Conservation (phyloP, 2,888 invertebrate genomes). For the Silvanus unidentatus region DNA sequence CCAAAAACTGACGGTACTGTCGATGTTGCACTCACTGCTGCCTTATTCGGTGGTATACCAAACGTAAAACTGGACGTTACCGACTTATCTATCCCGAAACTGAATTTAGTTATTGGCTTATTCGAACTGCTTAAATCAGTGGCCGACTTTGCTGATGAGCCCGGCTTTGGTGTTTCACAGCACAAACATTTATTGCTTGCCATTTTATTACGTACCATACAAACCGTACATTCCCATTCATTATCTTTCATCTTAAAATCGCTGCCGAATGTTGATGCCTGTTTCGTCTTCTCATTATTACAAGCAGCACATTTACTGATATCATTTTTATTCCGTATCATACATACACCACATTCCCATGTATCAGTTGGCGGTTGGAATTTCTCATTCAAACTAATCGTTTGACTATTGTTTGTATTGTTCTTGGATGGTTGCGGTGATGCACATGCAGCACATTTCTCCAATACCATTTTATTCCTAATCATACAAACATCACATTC, state of each 20-base stretch:
- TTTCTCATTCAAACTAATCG: slow-evolving; percentile 23
- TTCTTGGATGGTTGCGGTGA: slow-evolving; percentile 42
- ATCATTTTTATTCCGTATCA: slow-evolving; percentile 51
- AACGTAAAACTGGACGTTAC: slow-evolving; percentile 42
- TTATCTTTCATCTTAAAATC: slow-evolving; percentile 28
- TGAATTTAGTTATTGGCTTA: slow-evolving; percentile 38
- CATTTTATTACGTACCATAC: slow-evolving; percentile 53
- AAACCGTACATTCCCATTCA: slow-evolving; percentile 57
- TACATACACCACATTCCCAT: slow-evolving; percentile 57
- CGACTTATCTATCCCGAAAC: slow-evolving; percentile 50
- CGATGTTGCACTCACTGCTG: slow-evolving; percentile 10
- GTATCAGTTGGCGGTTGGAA: slow-evolving; percentile 46
- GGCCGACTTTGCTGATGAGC: background rate
- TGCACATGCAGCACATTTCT: slow-evolving; percentile 52
- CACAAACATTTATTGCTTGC: slow-evolving; percentile 48
- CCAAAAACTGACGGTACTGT: slow-evolving; percentile 21
- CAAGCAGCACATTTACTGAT: slow-evolving; percentile 51
- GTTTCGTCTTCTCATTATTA: slow-evolving; percentile 44
- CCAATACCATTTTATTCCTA: slow-evolving; percentile 47
- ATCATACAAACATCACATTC: slow-evolving; percentile 56
- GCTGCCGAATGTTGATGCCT: slow-evolving; percentile 15
- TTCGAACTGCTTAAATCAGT: slow-evolving; percentile 14
- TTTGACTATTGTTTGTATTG: slow-evolving; percentile 45
- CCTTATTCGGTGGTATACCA: slow-evolving; percentile 30
- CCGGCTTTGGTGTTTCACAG: slow-evolving; percentile 55